Percentiles rank a stretch among this genome's conserved stretches.
Evolutionary conservation across 2,797 vertebrate species (phyloP).

Genomic region (Mus spretus): DNA sequence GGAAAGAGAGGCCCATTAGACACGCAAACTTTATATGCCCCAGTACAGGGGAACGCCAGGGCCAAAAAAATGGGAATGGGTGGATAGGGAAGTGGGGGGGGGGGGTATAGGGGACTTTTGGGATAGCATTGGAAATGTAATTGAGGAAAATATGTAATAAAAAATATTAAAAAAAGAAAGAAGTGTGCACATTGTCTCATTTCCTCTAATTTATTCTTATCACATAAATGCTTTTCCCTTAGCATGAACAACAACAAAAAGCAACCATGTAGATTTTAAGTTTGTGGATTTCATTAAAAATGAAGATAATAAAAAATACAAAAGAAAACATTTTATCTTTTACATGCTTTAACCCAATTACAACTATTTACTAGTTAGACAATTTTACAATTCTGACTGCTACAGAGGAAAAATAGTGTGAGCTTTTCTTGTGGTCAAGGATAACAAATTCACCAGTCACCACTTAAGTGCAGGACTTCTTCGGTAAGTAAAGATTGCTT

Average conservation of each 20-base stretch:
- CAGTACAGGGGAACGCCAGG: too few species aligned
- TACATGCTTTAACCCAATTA: background rate
- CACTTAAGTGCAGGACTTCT: background rate
- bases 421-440: background rate
- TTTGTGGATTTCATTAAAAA: constrained; percentile 53
- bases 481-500: background rate
- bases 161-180: background rate
- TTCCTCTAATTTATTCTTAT: constrained; percentile 63
- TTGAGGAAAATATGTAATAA: too few species aligned
- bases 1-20: too few species aligned
- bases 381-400: background rate
- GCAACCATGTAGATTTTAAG: constrained; percentile 7
- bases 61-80: too few species aligned
- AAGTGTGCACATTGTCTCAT: constrained; percentile 41
- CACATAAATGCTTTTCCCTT: background rate
- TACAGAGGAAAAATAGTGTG: background rate
- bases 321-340: background rate
- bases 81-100: too few species aligned
- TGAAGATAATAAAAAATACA: background rate
- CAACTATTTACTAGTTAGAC: constrained; percentile 23
- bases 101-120: too few species aligned
- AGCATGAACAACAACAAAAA: constrained; percentile 30
- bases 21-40: too few species aligned
- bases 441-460: background rate
- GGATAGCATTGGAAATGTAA: too few species aligned